Conservation (phyloP, 2,113 vertebrate species). For the Serinus canaria region DNA sequence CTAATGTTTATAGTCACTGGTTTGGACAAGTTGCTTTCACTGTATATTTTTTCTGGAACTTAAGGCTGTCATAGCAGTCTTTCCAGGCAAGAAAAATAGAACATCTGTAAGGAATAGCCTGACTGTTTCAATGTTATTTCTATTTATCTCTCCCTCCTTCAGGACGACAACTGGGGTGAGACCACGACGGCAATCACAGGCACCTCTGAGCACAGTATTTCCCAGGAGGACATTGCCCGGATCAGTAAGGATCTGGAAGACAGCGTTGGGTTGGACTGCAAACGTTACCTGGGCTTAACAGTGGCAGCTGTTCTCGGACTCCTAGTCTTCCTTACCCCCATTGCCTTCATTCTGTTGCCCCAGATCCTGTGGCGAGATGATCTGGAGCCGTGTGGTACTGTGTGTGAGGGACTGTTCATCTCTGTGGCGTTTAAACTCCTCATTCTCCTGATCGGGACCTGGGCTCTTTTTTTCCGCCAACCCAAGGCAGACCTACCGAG, state of each 20-base stretch:
- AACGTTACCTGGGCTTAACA: constrained; percentile 83
- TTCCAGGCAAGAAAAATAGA: background rate
- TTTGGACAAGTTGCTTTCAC: background rate
- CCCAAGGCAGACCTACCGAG: constrained; percentile 83
- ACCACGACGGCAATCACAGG: constrained; percentile 95
- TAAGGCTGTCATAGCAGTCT: background rate
- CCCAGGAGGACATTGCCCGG: constrained; percentile 93
- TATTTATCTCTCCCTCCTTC: background rate
- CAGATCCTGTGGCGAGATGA: constrained; percentile 87
- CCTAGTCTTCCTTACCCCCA: constrained; percentile 87
- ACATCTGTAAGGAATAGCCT: background rate
- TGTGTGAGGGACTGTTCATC: constrained; percentile 94
- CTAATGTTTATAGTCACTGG: background rate
- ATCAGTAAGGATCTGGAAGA: constrained; percentile 91
- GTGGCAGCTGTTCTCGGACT: constrained; percentile 80
- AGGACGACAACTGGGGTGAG: constrained; percentile 99
- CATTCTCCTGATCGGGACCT: constrained; percentile 89
- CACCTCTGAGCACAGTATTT: constrained; percentile 95
- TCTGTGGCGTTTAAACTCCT: constrained; percentile 95
- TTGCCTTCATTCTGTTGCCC: constrained; percentile 90
- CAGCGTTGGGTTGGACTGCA: constrained; percentile 81
- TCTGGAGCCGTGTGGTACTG: constrained; percentile 86
- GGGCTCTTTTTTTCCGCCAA: constrained; percentile 90
- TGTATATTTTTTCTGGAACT: background rate
- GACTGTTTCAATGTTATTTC: background rate